Evolutionary conservation across 1,140 invertebrate genomes (phyloP), one percentile per base, ranked within the genome.

Genomic region (Aphaenogaster floridana): DNA sequence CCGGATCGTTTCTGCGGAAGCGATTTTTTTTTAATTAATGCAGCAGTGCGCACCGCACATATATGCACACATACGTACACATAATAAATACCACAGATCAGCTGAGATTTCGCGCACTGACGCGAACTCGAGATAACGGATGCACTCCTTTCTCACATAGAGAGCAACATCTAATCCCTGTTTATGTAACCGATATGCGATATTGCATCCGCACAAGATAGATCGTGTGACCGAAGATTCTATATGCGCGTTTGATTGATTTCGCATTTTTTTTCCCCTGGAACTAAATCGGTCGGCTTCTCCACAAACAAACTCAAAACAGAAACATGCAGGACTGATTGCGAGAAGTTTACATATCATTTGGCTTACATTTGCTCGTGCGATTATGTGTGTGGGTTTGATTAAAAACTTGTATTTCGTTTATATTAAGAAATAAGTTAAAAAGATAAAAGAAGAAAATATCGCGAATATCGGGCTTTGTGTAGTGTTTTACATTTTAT

Each of bases 131-230:
- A 68, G n/a, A 57, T 72, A 59, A 72, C 15, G 39, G 50, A 50
- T 63, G 34, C 36, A 50, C n/a, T 61, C 48, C 6, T 77, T 64
- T 77, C 45, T 15, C 4, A 69, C 34, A 54, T 17, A 79, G 28
- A 52, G 17, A 15, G n/a, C 8, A 87, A 86, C 50, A 88, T 83
- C 79, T 34, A 84, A 86, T 89, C 85, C 50, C 34, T 13, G 1
- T 91, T 89, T 88, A 86, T 83, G 28, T 89, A 90, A 90, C 1
- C n/a, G 69, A 90, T 54, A 86, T 36, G 17, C 39, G 69, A 81
- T 86, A 88, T 36, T 50, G 11, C 17, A 36, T 15, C 13, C 17
- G n/a, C 11, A 15, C 15, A 36, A n/a, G 15, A 52, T 3, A 15
- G 21, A 63, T 78, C 28, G 5, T 77, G 21, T 21, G 42, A 59